Base-by-base conservation (phyloP, 2,113 vertebrate genomes). In the Prunella fulvescens region DNA sequence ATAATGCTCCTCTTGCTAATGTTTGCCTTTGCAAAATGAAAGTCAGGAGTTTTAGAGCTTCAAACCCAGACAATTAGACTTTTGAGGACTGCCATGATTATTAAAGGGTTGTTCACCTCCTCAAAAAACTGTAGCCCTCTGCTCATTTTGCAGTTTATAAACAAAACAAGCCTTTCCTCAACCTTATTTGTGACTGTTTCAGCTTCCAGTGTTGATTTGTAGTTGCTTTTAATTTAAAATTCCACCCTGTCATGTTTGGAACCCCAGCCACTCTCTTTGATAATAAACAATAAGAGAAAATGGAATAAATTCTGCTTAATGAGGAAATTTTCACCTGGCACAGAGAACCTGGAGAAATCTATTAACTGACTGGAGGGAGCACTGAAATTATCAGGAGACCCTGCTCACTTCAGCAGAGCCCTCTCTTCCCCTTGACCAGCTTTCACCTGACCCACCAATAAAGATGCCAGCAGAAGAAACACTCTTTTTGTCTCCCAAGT, bases 321-420 rank as follows among this genome's bases (percentile, higher is more conserved):
- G 86, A 98, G 96, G 96, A 98, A 96, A 98, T 97, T 97, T 97
- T 97, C 97, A 97, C 96, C 97, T 96, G 95, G 96, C 91, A 72
- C 79, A 90, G 94, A 94, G 90, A 84, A 97, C 78, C 95, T 95
- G 64, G 64, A 90, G 93, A 97, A 98, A 97, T 97, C 93, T 97
- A 90, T 97, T 97, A 97, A 91, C 42, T 24, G 71, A 95, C 95
- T 95, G 54, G 65, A 96, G 62, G 64, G 93, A 97, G 97, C 92
- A 84, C 18, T 11, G 37, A 89, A 97, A 96, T 97, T 92, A 96
- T 51, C 93, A 73, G 76, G 95, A 94, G 70, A 96, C 35, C 16
- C 62, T 5, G 58, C 12, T 26, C 1, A 0, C 76, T 95, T 78
- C 86, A 71, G 45, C 88, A 58, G 12, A 5, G 87, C 64, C 86